Conservation (phyloP, 2,888 invertebrate genomes). For the Synergus itoensis region DNA sequence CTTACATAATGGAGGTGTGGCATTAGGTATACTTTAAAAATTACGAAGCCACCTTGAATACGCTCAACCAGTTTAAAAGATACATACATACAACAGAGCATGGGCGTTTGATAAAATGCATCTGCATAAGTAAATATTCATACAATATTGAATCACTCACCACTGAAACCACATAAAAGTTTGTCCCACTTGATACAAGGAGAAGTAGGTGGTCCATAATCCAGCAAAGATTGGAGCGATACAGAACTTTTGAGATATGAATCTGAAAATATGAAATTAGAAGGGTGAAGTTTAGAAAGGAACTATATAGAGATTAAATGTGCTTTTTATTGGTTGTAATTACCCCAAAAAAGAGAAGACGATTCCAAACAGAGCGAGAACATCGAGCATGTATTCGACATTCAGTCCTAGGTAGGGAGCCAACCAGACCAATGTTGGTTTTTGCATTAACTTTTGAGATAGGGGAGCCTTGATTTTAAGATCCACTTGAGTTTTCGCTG, state of each 20-base stretch:
- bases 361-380: slow-evolving; percentile 83
- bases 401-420: slow-evolving; percentile 84
- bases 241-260: slow-evolving; percentile 82
- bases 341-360: slow-evolving; percentile 84
- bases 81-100: background rate
- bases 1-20: slow-evolving; percentile 9
- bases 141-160: slow-evolving; percentile 77
- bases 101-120: slow-evolving; percentile 29
- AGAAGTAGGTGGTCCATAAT: slow-evolving; percentile 86
- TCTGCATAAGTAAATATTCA: slow-evolving; percentile 16
- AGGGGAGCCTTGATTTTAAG: slow-evolving; percentile 78
- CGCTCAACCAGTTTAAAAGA: slow-evolving; percentile 9
- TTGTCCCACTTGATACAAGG: slow-evolving; percentile 87
- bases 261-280: slow-evolving; percentile 75
- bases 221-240: slow-evolving; percentile 82
- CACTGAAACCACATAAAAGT: slow-evolving; percentile 87
- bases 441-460: slow-evolving; percentile 80
- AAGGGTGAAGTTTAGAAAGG: slow-evolving; percentile 31
- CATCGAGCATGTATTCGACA: slow-evolving; percentile 84
- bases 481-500: slow-evolving; percentile 80
- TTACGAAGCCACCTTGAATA: slow-evolving; percentile 11
- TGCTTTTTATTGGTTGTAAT: slow-evolving; percentile 52
- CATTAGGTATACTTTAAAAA: background rate
- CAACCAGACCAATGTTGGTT: slow-evolving; percentile 84
- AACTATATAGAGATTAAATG: background rate